These are phyloP conservation scores for Philypnodon macrostomus DNA, from an alignment of 2,797 vertebrate genomes.

Conservation along the genomic window DNA sequence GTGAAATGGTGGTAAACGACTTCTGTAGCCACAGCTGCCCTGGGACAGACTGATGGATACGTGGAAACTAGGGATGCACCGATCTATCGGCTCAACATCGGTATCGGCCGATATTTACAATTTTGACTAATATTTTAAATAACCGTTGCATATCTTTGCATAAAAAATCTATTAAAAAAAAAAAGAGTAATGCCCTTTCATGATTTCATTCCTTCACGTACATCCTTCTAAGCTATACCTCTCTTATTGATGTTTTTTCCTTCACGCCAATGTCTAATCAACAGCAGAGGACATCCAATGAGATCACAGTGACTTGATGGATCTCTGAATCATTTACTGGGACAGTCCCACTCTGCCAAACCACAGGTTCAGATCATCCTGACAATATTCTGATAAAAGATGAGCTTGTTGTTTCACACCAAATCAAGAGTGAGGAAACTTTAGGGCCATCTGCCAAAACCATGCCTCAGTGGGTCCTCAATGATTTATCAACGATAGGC, in stretches of 20 bases:
- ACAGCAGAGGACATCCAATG: constrained; percentile 68
- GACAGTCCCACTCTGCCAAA: constrained; percentile 66
- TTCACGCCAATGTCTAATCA: constrained; percentile 76
- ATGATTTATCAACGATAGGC: background rate
- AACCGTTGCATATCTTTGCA: no score
- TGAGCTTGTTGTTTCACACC: constrained; percentile 53
- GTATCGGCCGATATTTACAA: no score
- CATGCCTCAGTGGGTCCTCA: background rate
- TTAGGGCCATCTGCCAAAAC: constrained; percentile 1
- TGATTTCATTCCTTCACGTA: constrained; percentile 14
- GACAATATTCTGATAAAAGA: constrained; percentile 67
- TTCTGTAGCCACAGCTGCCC: no score
- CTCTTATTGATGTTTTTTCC: constrained; percentile 71
- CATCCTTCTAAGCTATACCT: background rate
- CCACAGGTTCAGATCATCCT: constrained; percentile 52
- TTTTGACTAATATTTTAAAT: no score
- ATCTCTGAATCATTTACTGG: constrained; percentile 79
- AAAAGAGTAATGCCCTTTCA: no score
- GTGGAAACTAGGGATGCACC: no score
- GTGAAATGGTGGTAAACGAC: no score
- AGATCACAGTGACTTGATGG: constrained; percentile 76
- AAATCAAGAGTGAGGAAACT: constrained; percentile 20
- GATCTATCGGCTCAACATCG: no score
- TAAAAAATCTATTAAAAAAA: no score
- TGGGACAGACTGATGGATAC: no score